phyloP scores from a whole-genome alignment of 2,888 invertebrate genomes.

The Unio pictorum region DNA sequence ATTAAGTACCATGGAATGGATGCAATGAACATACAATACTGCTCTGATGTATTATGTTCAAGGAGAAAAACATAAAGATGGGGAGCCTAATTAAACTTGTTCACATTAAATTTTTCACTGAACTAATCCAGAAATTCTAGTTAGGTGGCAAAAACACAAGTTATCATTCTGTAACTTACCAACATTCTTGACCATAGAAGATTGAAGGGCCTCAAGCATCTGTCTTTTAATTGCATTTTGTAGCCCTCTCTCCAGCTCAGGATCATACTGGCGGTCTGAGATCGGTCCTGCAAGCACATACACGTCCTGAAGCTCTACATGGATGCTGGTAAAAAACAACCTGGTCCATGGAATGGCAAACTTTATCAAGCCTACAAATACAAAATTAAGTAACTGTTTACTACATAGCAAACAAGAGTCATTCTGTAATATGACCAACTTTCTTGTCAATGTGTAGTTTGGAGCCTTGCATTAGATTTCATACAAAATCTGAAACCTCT shows the following conservation, averaged over 20 bases:
- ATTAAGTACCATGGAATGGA: too few species aligned
- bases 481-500: too few species aligned
- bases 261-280: slow-evolving; percentile 78
- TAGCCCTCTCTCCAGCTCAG: slow-evolving; percentile 82
- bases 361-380: slow-evolving; percentile 64
- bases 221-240: slow-evolving; percentile 82
- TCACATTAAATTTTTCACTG: too few species aligned
- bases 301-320: slow-evolving; percentile 84
- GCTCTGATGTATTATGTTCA: too few species aligned
- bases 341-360: slow-evolving; percentile 83
- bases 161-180: slow-evolving; percentile 31
- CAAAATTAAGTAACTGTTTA: too few species aligned
- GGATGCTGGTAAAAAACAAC: slow-evolving; percentile 82
- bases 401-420: too few species aligned
- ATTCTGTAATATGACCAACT: too few species aligned
- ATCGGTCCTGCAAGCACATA: slow-evolving; percentile 84
- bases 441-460: too few species aligned
- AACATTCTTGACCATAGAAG: slow-evolving; percentile 41
- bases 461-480: too few species aligned
- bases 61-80: too few species aligned
- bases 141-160: background rate
- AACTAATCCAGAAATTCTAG: background rate
- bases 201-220: slow-evolving; percentile 79
- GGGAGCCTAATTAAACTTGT: too few species aligned
- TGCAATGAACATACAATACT: too few species aligned